phyloP scores from a whole-genome alignment of 2,113 vertebrate genomes.

The Ascaphus truei region DNA sequence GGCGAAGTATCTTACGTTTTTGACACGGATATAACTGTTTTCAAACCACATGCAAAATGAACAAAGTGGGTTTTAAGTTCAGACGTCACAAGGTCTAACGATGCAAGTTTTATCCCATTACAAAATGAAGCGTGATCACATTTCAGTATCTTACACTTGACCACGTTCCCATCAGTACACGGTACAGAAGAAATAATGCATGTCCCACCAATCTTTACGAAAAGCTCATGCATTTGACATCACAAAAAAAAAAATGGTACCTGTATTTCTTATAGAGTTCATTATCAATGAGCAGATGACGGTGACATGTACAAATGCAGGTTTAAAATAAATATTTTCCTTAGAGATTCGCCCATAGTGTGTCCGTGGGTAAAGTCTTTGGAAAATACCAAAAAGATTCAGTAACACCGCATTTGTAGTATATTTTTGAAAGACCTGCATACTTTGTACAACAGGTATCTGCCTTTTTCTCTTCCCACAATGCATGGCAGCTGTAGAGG shows the following conservation, averaged over 20 bases:
- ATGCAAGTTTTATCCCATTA: too few relatives aligned
- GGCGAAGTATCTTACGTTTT: too few relatives aligned
- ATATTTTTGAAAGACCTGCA: not conserved
- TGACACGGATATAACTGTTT: too few relatives aligned
- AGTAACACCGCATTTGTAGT: not conserved
- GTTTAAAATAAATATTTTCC: conserved; percentile 3
- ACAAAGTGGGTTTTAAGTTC: too few relatives aligned
- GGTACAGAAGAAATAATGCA: not conserved
- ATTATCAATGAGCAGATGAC: not conserved
- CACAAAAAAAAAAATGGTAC: not conserved
- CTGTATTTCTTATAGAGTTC: not conserved
- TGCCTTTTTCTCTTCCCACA: not conserved
- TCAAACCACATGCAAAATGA: too few relatives aligned
- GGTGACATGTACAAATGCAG: conserved; percentile 10
- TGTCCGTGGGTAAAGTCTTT: not conserved
- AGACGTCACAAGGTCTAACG: too few relatives aligned
- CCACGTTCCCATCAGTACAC: not conserved
- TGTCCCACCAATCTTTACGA: not conserved
- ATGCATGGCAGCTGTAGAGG: not conserved
- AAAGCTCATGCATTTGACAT: not conserved
- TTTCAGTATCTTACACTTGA: conserved; percentile 10
- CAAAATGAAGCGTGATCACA: not conserved
- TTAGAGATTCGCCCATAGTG: not conserved
- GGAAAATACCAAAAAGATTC: conserved; percentile 2
- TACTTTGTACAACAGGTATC: too few relatives aligned